These are phyloP conservation scores for Ploceus nigricollis DNA, from an alignment of 2,113 vertebrate genomes.

Conservation along the genomic window DNA sequence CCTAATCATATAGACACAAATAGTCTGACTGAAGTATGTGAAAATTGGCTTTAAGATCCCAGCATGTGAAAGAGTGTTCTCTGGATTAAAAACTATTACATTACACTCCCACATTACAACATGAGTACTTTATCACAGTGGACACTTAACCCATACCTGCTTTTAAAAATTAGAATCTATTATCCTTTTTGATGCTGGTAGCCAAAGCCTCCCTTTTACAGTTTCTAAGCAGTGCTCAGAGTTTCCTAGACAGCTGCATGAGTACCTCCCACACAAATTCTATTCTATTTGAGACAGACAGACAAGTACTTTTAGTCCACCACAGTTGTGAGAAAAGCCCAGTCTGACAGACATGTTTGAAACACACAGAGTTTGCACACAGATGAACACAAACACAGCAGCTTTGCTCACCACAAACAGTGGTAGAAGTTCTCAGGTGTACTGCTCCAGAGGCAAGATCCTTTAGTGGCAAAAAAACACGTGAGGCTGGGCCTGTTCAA, in stretches of 20 bases:
- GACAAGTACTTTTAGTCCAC: not conserved
- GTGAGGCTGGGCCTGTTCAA: not conserved
- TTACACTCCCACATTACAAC: not conserved
- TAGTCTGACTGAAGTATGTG: not conserved
- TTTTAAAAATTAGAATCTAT: not conserved
- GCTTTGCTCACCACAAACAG: not conserved
- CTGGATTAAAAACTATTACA: not conserved
- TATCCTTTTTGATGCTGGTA: not conserved
- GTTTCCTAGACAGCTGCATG: constrained; percentile 15
- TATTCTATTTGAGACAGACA: not conserved
- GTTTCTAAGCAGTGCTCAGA: not conserved
- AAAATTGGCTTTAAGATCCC: not conserved
- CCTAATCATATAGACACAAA: not conserved
- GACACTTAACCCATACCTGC: not conserved
- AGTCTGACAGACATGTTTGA: not conserved
- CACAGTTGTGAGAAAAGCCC: not conserved
- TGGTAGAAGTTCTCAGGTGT: not conserved
- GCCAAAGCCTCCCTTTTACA: not conserved
- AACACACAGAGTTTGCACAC: fast-evolving
- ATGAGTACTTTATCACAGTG: not conserved
- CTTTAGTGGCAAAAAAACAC: not conserved
- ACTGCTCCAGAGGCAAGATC: not conserved
- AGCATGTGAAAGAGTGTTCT: not conserved
- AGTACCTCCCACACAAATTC: constrained; percentile 36
- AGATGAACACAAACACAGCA: not conserved